Conservation (phyloP, 2,888 invertebrate species). For the Chorisops tibialis region DNA sequence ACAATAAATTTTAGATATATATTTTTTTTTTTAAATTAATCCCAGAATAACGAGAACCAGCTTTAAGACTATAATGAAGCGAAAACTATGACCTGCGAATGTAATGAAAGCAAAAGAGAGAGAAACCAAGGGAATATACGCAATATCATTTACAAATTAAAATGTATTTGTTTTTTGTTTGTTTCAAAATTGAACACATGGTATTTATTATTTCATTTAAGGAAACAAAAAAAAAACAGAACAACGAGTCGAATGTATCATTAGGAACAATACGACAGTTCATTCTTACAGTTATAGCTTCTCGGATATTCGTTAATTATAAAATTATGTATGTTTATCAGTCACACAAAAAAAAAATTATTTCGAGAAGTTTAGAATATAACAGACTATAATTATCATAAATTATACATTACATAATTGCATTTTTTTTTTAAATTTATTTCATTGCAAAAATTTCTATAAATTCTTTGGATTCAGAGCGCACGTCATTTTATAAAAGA, state of each 20-base stretch:
- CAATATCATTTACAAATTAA: too few relatives aligned
- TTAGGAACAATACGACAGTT: constrained; percentile 19
- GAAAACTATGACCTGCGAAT: too few relatives aligned
- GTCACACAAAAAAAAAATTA: constrained; percentile 16
- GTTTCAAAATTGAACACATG: constrained; percentile 23
- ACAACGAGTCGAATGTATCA: neutral
- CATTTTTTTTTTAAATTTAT: neutral
- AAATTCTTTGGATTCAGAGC: constrained; percentile 24
- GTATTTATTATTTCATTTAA: constrained; percentile 13
- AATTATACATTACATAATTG: neutral
- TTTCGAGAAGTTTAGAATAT: constrained; percentile 17
- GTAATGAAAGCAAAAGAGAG: too few relatives aligned
- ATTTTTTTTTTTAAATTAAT: too few relatives aligned
- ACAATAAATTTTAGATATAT: too few relatives aligned
- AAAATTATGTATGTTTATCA: neutral
- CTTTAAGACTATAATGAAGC: too few relatives aligned
- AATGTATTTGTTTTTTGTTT: too few relatives aligned
- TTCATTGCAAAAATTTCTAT: neutral
- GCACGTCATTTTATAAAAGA: constrained; percentile 11
- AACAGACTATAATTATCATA: constrained; percentile 2
- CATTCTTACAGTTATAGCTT: constrained; percentile 5
- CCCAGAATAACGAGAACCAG: too few relatives aligned
- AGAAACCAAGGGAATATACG: too few relatives aligned
- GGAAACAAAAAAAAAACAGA: neutral
- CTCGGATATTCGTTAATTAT: neutral